Conservation (phyloP, 1,140 invertebrate genomes). For the Philaenus spumarius region DNA sequence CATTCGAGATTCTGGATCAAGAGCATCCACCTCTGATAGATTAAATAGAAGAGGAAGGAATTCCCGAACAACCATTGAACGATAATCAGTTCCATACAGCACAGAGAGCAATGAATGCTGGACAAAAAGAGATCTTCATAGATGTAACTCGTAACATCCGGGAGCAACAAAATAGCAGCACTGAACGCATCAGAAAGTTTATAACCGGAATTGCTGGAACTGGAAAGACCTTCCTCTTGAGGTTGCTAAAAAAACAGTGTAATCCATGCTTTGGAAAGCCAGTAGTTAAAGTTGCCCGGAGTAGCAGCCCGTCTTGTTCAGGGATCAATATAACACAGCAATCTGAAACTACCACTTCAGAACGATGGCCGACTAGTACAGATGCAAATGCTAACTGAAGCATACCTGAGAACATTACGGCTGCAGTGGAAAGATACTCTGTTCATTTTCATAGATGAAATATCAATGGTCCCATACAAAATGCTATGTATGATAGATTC, state of each 20-base stretch:
- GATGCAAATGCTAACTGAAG: slow-evolving; percentile 34
- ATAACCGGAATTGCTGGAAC: slow-evolving; percentile 28
- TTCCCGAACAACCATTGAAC: too few relatives aligned
- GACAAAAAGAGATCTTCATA: slow-evolving; percentile 23
- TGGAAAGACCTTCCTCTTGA: slow-evolving; percentile 36
- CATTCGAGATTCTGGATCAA: slow-evolving; percentile 33
- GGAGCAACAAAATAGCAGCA: slow-evolving; percentile 23
- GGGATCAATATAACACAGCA: too few relatives aligned
- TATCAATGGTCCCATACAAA: slow-evolving; percentile 38
- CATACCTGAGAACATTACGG: slow-evolving; percentile 35
- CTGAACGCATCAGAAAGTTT: slow-evolving; percentile 22
- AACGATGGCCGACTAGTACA: slow-evolving; percentile 26
- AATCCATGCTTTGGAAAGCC: slow-evolving; percentile 34
- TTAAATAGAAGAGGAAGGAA: too few relatives aligned
- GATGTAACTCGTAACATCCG: slow-evolving; percentile 24
- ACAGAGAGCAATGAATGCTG: slow-evolving; percentile 20
- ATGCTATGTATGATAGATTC: slow-evolving; percentile 39
- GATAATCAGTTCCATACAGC: slow-evolving; percentile 23
- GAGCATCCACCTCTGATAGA: too few relatives aligned
- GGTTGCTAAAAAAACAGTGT: slow-evolving; percentile 32
- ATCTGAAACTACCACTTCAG: slow-evolving; percentile 35
- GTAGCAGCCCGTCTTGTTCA: slow-evolving; percentile 22
- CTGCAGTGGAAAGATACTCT: slow-evolving; percentile 36
- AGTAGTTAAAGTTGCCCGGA: slow-evolving; percentile 35
- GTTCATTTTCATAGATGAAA: slow-evolving; percentile 41